Evolutionary conservation across 2,888 invertebrate genomes (phyloP).

Genomic region (Ecliptopera silaceata): DNA sequence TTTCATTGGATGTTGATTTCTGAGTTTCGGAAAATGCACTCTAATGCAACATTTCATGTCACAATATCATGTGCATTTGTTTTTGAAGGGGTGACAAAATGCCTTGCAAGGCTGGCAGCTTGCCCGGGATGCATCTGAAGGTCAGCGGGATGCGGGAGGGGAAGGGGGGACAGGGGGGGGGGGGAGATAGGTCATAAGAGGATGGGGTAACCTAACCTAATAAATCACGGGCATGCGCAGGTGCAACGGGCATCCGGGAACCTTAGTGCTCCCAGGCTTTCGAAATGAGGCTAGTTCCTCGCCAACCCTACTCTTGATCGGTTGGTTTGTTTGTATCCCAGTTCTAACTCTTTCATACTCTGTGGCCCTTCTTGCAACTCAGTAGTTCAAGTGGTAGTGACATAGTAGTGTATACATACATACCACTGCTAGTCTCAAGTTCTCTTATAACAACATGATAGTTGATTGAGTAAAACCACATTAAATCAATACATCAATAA

Average conservation of each 20-base stretch:
- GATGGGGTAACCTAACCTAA: slow-evolving; percentile 46
- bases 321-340: slow-evolving; percentile 6
- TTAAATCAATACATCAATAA: background rate
- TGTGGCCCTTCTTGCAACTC: slow-evolving; percentile 5
- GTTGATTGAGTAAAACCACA: no score
- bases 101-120: slow-evolving; percentile 56
- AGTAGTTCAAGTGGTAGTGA: slow-evolving; percentile 12
- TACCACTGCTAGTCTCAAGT: no score
- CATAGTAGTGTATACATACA: slow-evolving; percentile 3
- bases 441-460: no score
- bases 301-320: slow-evolving; percentile 15
- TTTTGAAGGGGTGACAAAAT: slow-evolving; percentile 29
- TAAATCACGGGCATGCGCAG: slow-evolving; percentile 66
- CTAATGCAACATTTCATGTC: background rate
- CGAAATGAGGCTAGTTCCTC: slow-evolving; percentile 9
- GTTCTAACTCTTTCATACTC: slow-evolving; percentile 5
- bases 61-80: slow-evolving; percentile 9
- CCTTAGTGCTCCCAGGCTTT: slow-evolving; percentile 13
- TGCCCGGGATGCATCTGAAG: slow-evolving; percentile 77
- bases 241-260: slow-evolving; percentile 58
- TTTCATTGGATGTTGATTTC: slow-evolving; percentile 12
- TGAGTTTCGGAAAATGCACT: slow-evolving; percentile 7
- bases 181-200: slow-evolving; percentile 34
- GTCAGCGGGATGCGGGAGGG: slow-evolving; percentile 49
- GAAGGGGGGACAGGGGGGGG: slow-evolving; percentile 32